phyloP scores from a whole-genome alignment of 2,888 invertebrate species.

The Trichogramma dendrolimi region DNA sequence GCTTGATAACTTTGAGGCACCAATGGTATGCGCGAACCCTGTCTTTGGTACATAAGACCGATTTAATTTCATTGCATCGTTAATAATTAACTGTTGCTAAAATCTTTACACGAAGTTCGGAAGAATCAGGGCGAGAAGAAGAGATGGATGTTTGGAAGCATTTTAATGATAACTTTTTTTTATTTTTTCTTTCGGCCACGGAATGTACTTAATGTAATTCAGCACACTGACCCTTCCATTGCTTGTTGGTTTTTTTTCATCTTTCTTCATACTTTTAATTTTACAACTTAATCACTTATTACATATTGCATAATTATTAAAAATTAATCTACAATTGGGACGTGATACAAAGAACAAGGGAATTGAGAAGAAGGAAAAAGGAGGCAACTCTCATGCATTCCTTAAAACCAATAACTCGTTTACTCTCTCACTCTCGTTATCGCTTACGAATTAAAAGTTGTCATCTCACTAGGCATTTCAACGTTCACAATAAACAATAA shows the following conservation, averaged over 20 bases:
- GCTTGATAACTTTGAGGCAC: conserved; percentile 49
- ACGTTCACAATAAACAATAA: no score
- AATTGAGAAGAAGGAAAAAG: no score
- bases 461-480: no score
- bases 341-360: no score
- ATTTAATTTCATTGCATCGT: conserved; percentile 44
- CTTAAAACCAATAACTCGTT: no score
- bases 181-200: conserved; percentile 12
- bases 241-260: conserved; percentile 19
- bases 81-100: conserved; percentile 16
- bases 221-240: conserved; percentile 24
- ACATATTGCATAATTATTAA: not conserved
- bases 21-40: conserved; percentile 53
- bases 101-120: conserved; percentile 2
- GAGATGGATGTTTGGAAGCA: conserved; percentile 19
- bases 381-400: no score
- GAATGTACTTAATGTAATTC: conserved; percentile 27
- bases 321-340: no score
- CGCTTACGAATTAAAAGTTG: no score
- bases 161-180: no score
- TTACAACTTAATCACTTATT: not conserved
- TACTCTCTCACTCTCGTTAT: conserved; percentile 11
- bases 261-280: conserved; percentile 11
- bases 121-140: conserved; percentile 22
- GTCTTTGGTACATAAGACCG: conserved; percentile 54